These are phyloP conservation scores for Trigoniulus corallinus DNA, from an alignment of 1,140 invertebrate genomes.

Conservation along the genomic window DNA sequence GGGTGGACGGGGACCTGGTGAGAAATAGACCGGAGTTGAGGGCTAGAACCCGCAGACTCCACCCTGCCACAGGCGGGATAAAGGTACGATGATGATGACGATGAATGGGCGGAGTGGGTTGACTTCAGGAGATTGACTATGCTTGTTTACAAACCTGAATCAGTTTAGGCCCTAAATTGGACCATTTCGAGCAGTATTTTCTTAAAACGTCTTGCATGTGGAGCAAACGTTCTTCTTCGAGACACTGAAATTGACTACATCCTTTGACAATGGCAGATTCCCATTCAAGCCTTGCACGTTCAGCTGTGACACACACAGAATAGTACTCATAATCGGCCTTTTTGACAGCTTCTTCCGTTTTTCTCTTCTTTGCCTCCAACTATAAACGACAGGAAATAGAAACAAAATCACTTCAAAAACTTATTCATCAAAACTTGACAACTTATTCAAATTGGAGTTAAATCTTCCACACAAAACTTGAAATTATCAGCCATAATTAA, in stretches of 20 bases:
- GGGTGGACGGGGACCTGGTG: no score
- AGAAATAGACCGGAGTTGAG: no score
- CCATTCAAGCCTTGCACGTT: constrained; percentile 77
- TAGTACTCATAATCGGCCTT: constrained; percentile 88
- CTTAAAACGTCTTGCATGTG: constrained; percentile 59
- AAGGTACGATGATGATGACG: no score
- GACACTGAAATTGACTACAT: constrained; percentile 43
- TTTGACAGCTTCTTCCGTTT: constrained; percentile 74
- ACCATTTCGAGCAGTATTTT: constrained; percentile 58
- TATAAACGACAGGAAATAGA: constrained; percentile 24
- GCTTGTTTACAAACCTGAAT: constrained; percentile 21
- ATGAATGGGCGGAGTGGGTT: no score
- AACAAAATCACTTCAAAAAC: no score
- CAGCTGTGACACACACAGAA: constrained; percentile 69
- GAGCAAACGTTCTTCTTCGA: constrained; percentile 75
- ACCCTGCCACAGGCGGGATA: no score
- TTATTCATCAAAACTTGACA: no score
- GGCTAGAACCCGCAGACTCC: no score
- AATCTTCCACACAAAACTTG: background rate
- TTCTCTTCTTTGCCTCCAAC: constrained; percentile 69
- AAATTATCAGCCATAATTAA: background rate
- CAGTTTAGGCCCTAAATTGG: constrained; percentile 47
- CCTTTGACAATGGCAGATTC: constrained; percentile 72
- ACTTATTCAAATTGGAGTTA: background rate
- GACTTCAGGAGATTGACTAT: no score